These are phyloP conservation scores for Forficula auricularia DNA, from an alignment of 1,140 invertebrate genomes.

Conservation along the genomic window DNA sequence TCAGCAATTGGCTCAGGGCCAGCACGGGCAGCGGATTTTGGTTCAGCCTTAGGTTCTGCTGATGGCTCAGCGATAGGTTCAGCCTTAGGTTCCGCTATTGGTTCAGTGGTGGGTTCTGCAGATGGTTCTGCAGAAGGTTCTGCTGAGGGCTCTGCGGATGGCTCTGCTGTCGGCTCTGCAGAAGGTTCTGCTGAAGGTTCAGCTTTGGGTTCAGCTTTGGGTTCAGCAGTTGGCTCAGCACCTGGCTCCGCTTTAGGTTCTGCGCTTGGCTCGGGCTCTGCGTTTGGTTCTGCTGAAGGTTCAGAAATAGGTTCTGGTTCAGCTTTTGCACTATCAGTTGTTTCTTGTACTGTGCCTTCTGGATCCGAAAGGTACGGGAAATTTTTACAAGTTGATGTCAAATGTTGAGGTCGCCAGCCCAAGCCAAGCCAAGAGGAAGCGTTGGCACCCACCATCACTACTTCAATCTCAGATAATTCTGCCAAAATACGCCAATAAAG, in stretches of 20 bases:
- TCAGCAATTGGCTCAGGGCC: constrained; percentile 29
- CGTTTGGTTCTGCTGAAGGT: constrained; percentile 11
- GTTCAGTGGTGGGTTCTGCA: constrained; percentile 17
- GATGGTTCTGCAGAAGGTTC: constrained; percentile 20
- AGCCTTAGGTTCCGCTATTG: constrained; percentile 17
- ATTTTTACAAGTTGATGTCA: constrained; percentile 55
- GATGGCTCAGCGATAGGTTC: constrained; percentile 21
- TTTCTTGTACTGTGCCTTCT: constrained; percentile 4
- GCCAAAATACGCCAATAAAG: constrained; percentile 69
- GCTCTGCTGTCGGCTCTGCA: constrained; percentile 18
- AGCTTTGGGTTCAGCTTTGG: constrained; percentile 11
- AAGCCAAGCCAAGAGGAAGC: constrained; percentile 70
- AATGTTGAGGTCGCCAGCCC: constrained; percentile 57
- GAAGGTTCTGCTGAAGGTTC: constrained; percentile 27
- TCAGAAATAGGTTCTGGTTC: constrained; percentile 13
- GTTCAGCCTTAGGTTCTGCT: constrained; percentile 11
- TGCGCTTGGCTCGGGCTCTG: constrained; percentile 12
- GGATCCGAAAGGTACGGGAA: constrained; percentile 34
- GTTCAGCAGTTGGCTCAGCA: constrained; percentile 12
- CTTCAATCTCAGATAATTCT: constrained; percentile 64
- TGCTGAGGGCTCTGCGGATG: constrained; percentile 26
- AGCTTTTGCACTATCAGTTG: constrained; percentile 17
- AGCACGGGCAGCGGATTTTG: constrained; percentile 16
- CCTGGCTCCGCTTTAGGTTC: constrained; percentile 11
- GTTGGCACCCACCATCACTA: constrained; percentile 58